These are phyloP conservation scores for Nettapus auritus DNA, from an alignment of 2,113 vertebrate species.

Conservation along the genomic window DNA sequence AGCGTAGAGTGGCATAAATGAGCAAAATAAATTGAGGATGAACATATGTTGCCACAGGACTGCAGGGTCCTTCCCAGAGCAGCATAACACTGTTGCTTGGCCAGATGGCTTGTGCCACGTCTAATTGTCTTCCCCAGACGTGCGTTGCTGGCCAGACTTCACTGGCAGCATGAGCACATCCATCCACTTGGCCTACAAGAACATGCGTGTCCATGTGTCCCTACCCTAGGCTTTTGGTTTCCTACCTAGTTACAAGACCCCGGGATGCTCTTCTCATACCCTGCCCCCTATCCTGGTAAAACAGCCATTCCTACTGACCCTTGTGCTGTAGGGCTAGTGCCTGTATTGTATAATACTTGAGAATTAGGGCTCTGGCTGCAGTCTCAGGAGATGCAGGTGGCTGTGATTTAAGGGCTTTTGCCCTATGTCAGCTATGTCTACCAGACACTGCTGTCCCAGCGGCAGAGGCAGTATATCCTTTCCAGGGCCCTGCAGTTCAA, in stretches of 20 bases:
- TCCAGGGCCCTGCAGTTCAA: not conserved
- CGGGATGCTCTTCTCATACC: not conserved
- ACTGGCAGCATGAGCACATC: not conserved
- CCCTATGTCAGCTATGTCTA: not conserved
- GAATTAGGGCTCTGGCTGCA: not conserved
- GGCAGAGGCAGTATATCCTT: not conserved
- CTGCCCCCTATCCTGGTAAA: not conserved
- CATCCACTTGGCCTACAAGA: not conserved
- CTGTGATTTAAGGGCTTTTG: not conserved
- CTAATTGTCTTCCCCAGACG: not conserved
- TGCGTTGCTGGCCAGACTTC: not conserved
- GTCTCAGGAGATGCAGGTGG: not conserved
- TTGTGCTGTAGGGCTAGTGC: not conserved
- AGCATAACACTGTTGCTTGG: not conserved
- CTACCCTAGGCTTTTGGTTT: not conserved
- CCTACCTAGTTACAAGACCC: not conserved
- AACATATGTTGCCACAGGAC: not conserved
- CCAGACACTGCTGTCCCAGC: not conserved
- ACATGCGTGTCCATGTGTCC: rapidly evolving
- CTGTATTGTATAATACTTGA: not conserved
- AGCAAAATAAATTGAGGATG: not conserved
- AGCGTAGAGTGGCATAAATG: not conserved
- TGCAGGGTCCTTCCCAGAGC: not conserved
- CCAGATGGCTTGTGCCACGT: not conserved
- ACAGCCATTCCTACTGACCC: not conserved